Conservation (phyloP, 2,888 invertebrate genomes). For the Panorpa germanica region DNA sequence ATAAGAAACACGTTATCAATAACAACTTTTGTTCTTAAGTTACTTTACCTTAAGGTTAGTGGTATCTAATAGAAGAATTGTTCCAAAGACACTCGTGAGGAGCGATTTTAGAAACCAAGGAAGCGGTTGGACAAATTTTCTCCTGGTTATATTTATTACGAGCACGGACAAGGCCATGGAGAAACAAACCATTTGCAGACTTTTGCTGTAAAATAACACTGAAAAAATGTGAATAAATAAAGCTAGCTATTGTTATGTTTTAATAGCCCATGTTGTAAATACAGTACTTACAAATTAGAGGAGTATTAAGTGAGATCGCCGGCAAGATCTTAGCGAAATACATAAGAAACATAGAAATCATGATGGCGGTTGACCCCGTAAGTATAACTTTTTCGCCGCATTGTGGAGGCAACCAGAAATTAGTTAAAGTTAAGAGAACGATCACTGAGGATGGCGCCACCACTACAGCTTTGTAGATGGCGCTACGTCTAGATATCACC, state of each 20-base stretch:
- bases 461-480: conserved; percentile 37
- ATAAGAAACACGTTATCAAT: no score
- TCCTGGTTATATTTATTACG: conserved; percentile 30
- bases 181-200: conserved; percentile 27
- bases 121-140: conserved; percentile 23
- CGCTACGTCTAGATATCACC: no score
- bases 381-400: conserved; percentile 43
- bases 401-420: conserved; percentile 45
- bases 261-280: no score
- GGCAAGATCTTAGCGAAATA: conserved; percentile 37
- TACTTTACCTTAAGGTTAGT: no score
- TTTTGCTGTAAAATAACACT: conserved; percentile 36
- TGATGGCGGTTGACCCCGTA: conserved; percentile 34
- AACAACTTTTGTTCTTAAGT: no score
- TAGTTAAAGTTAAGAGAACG: conserved; percentile 34
- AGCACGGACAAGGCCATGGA: conserved; percentile 31
- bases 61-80: no score
- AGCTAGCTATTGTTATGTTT: no score
- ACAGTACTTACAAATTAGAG: conserved; percentile 27
- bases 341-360: conserved; percentile 38
- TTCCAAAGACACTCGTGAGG: no score
- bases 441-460: conserved; percentile 41
- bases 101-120: conserved; percentile 23
- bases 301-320: conserved; percentile 25
- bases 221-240: no score